Percentiles rank a stretch among this genome's conserved stretches.
phyloP scores from a whole-genome alignment of 2,888 invertebrate species.

The Ichneumoninae sp. region DNA sequence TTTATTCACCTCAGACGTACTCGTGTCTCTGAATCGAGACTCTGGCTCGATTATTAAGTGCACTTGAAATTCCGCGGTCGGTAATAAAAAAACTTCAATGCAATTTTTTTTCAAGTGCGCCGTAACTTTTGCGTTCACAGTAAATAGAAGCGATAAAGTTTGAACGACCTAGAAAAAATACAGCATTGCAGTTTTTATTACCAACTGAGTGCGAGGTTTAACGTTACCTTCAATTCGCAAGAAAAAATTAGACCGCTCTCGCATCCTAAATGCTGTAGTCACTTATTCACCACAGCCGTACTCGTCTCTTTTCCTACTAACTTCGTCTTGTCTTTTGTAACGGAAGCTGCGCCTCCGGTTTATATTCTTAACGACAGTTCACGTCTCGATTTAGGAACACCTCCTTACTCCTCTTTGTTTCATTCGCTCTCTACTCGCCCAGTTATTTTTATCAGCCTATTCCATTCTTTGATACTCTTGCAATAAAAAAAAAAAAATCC shows the following conservation, averaged over 20 bases:
- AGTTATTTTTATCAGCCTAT: conserved; percentile 7
- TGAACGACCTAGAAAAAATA: too few species aligned
- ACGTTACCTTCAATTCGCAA: neutral
- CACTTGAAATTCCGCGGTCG: too few species aligned
- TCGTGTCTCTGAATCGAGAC: conserved; percentile 14
- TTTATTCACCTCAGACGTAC: neutral
- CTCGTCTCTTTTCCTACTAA: neutral
- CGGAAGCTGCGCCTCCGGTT: conserved; percentile 49
- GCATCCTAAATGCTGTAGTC: neutral
- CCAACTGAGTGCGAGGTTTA: too few species aligned
- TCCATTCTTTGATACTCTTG: neutral
- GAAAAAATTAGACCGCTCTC: neutral
- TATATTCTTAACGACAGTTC: conserved; percentile 40
- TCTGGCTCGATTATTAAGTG: conserved; percentile 28
- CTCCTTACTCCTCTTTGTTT: conserved; percentile 26
- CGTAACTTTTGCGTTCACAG: neutral
- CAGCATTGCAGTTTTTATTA: too few species aligned
- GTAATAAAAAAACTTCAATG: too few species aligned
- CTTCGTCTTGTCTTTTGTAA: neutral
- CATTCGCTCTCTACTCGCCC: conserved; percentile 19
- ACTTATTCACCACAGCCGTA: neutral
- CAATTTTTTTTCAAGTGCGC: too few species aligned
- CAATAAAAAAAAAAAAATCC: conserved; percentile 38
- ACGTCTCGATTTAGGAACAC: conserved; percentile 21
- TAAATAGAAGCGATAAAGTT: neutral